Conservation (phyloP, 2,797 vertebrate species). For the Hephaestus fuliginosus region DNA sequence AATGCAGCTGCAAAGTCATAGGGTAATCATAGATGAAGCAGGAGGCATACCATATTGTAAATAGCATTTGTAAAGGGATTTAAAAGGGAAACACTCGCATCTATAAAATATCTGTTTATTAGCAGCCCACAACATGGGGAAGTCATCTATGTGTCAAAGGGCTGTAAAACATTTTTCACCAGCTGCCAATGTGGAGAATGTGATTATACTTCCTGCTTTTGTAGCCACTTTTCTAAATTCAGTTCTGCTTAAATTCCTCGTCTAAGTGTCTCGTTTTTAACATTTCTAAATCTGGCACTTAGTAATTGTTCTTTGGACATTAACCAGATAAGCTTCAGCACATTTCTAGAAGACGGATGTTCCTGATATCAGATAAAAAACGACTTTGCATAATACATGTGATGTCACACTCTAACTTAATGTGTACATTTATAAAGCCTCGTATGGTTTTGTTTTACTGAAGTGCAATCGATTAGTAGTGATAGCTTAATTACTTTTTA, state of each 20-base stretch:
- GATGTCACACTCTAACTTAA: not conserved
- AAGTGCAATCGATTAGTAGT: not conserved
- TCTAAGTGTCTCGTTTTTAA: not conserved
- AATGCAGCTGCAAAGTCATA: slow-evolving; percentile 17
- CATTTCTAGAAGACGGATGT: not conserved
- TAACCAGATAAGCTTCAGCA: not conserved
- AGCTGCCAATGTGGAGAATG: not conserved
- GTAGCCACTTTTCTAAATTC: not conserved
- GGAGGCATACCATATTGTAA: slow-evolving; percentile 13
- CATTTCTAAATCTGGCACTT: not conserved
- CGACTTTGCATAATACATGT: not conserved
- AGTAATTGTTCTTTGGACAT: not conserved
- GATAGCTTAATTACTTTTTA: slow-evolving; percentile 10
- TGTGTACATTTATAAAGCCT: not conserved
- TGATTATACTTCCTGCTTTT: not conserved
- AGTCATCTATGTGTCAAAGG: not conserved
- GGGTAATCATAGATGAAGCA: slow-evolving; percentile 1
- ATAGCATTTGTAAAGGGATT: not conserved
- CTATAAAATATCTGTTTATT: not conserved
- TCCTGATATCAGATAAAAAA: not conserved
- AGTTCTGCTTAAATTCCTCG: not conserved
- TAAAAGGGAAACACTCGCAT: slow-evolving; percentile 15
- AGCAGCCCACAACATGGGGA: not conserved
- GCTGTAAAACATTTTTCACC: not conserved
- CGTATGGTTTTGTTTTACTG: not conserved